Evolutionary conservation across 1,140 invertebrate species (phyloP), one percentile per base, ranked within the genome.

Genomic region (Dolichoris vasculosae): DNA sequence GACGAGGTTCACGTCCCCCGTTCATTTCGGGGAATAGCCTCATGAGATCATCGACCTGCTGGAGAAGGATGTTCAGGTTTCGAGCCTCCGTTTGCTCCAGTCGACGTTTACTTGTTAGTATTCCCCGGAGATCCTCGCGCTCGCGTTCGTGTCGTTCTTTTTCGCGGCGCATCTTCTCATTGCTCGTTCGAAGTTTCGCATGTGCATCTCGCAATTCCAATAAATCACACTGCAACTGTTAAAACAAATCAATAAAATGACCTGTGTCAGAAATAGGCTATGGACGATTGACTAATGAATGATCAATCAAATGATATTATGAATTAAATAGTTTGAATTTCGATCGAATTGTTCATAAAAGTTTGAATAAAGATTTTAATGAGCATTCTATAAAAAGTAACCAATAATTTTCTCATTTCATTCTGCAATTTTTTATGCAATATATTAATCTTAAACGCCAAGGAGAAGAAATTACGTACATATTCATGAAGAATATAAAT

Each of bases 131-230:
- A 59, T 95, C 95, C 86, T 97, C 97, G n/a, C 96, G 94, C 88
- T 98, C 97, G 87, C 95, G 95, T 88, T 98, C 97, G 88, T 96
- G 95, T 6, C 96, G 94, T 89, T 98, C 97, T 86, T 97, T 97
- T 90, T 99, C 97, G 63, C 97, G 94, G 71, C 97, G 94, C 85
- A 98, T 94, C 90, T 98, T 98, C 87, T 98, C 97, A 90, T 98
- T 98, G 64, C 97, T 97, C n/a, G 97, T 98, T 64, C 97, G 94
- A 75, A 98, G 92, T 91, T 98, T 98, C 11, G 97, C 97, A 91
- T 98, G 97, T 35, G 97, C 97, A 92, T 98, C 97, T 30, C 97
- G 94, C 43, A 98, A 92, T 91, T 98, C 98, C 40, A 98, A 92
- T 48, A 98, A 91, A 93, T 98, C 97, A 89, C 96, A 97, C 92